These are phyloP conservation scores for Proteles cristata DNA, from an alignment of 2,113 vertebrate species.

Conservation along the genomic window DNA sequence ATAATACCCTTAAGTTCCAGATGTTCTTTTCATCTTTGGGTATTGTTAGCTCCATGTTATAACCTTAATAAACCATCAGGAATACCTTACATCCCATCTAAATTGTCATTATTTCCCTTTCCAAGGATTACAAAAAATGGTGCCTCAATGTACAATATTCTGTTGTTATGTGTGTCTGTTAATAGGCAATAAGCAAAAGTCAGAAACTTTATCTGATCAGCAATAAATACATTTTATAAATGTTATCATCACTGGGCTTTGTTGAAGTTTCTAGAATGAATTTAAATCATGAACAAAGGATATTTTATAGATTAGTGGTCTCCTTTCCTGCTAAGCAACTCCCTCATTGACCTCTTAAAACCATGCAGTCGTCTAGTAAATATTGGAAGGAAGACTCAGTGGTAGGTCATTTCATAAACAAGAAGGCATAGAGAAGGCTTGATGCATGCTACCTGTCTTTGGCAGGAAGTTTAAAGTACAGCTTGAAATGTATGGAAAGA, in stretches of 20 bases:
- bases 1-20: neutral
- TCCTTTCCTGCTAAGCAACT: constrained; percentile 6
- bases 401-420: constrained; percentile 45
- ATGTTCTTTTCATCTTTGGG: neutral
- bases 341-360: constrained; percentile 58
- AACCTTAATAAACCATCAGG: neutral
- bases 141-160: neutral
- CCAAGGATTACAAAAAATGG: neutral
- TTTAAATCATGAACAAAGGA: constrained; percentile 56
- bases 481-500: constrained; percentile 28
- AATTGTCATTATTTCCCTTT: neutral
- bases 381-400: constrained; percentile 45
- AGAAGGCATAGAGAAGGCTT: neutral
- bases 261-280: constrained; percentile 38
- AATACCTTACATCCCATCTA: neutral
- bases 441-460: neutral
- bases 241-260: neutral
- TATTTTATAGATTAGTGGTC: constrained; percentile 59
- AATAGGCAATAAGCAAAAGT: constrained; percentile 12
- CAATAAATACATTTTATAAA: constrained; percentile 49
- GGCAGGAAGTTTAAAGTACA: constrained; percentile 13
- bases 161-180: neutral
- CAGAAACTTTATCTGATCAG: neutral
- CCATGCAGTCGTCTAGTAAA: constrained; percentile 44
- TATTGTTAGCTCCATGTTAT: neutral